Evolutionary conservation across 2,888 invertebrate species (phyloP).

Genomic region (Drosophila kokeensis): DNA sequence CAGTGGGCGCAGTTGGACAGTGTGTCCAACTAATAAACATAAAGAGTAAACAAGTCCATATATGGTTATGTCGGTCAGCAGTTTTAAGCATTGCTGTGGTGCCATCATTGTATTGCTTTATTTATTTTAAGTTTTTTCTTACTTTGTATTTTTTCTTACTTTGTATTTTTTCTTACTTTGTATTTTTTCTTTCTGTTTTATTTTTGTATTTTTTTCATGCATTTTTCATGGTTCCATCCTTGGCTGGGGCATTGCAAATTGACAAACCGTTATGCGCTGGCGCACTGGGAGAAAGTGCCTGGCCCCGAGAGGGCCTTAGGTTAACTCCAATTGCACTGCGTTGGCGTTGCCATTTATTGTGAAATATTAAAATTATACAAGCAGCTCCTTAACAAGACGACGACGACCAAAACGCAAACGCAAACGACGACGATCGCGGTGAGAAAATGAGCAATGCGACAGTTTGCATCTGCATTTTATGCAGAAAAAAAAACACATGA

Average conservation of each 20-base stretch:
- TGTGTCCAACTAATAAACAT: slow-evolving; percentile 70
- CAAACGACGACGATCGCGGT: slow-evolving; percentile 42
- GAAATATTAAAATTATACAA: slow-evolving; percentile 77
- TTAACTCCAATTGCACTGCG: slow-evolving; percentile 52
- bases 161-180: neutral
- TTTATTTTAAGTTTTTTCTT: slow-evolving; percentile 22
- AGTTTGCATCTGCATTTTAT: slow-evolving; percentile 75
- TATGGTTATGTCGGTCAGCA: slow-evolving; percentile 77
- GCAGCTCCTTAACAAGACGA: slow-evolving; percentile 56
- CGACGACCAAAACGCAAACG: neutral
- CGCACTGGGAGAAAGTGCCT: slow-evolving; percentile 47
- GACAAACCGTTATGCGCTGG: slow-evolving; percentile 72
- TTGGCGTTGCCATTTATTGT: slow-evolving; percentile 76
- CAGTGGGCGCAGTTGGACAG: slow-evolving; percentile 64
- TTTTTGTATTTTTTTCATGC: slow-evolving; percentile 53
- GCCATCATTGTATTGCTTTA: slow-evolving; percentile 60
- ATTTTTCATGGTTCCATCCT: slow-evolving; percentile 68
- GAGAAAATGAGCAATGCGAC: slow-evolving; percentile 76
- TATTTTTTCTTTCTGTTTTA: neutral
- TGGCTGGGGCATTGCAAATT: slow-evolving; percentile 69
- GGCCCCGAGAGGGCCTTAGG: slow-evolving; percentile 32
- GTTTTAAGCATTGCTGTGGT: slow-evolving; percentile 49
- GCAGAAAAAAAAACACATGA: slow-evolving; percentile 37
- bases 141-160: slow-evolving; percentile 5
- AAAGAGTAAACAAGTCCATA: slow-evolving; percentile 79